These are phyloP conservation scores for Agapostemon virescens DNA, from an alignment of 2,888 invertebrate species.

Conservation along the genomic window DNA sequence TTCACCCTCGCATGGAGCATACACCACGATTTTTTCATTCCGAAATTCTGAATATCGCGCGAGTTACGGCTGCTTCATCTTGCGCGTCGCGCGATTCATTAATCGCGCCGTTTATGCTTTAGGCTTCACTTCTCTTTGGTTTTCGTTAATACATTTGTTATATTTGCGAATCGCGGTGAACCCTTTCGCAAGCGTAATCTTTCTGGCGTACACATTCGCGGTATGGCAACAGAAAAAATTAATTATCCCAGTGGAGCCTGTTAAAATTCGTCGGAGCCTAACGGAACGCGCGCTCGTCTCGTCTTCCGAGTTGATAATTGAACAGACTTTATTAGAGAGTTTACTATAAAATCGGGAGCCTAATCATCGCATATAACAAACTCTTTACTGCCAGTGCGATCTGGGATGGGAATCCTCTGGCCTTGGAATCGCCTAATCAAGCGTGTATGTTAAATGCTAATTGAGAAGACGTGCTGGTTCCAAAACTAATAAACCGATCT, in stretches of 20 bases:
- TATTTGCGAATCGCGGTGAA: no score
- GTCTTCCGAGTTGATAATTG: background rate
- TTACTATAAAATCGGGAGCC: background rate
- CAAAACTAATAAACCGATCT: background rate
- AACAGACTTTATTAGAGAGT: background rate
- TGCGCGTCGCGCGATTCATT: no score
- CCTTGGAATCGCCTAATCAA: background rate
- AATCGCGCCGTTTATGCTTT: no score
- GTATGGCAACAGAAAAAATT: no score
- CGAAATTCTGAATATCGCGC: background rate
- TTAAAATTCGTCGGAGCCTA: background rate
- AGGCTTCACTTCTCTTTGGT: no score
- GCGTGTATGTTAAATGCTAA: background rate
- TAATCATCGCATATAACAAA: background rate
- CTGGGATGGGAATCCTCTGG: background rate
- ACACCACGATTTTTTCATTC: background rate
- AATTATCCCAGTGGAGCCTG: background rate
- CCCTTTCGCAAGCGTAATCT: no score
- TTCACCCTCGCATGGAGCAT: background rate
- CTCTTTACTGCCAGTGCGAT: background rate
- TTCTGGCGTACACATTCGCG: no score
- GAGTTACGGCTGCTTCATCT: background rate
- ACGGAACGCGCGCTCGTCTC: background rate
- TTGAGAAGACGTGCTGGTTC: background rate
- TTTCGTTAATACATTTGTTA: no score